Evolutionary conservation across 1,140 invertebrate genomes (phyloP).

Genomic region (Triops longicaudatus): DNA sequence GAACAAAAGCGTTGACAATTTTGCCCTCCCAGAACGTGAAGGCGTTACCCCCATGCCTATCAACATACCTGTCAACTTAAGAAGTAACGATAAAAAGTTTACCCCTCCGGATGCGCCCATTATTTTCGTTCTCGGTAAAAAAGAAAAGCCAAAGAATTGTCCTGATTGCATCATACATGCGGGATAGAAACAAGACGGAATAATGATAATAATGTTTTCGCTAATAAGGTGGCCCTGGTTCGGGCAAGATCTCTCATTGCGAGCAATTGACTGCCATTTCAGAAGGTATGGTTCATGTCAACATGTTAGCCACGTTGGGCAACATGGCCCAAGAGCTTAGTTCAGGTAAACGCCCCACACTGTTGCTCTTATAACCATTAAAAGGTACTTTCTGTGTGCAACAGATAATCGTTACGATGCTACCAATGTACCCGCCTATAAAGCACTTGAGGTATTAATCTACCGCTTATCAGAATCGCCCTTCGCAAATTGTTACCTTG

Average conservation of each 20-base stretch:
- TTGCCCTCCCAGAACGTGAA: conserved; percentile 59
- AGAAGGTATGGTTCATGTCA: conserved; percentile 72
- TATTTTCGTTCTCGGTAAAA: conserved; percentile 74
- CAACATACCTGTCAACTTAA: conserved; percentile 56
- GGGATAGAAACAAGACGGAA: too few relatives aligned
- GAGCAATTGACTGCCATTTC: conserved; percentile 78
- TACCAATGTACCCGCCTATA: conserved; percentile 69
- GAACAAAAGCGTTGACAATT: conserved; percentile 16
- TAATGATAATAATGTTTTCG: too few relatives aligned
- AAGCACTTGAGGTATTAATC: conserved; percentile 78
- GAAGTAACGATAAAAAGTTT: conserved; percentile 67
- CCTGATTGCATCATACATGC: too few relatives aligned
- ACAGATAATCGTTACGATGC: conserved; percentile 57
- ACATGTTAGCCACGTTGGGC: conserved; percentile 79
- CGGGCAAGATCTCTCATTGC: conserved; percentile 86
- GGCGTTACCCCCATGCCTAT: conserved; percentile 56
- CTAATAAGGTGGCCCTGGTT: conserved; percentile 67
- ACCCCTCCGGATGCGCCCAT: conserved; percentile 71
- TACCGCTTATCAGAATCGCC: conserved; percentile 87
- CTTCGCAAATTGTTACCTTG: conserved; percentile 80
- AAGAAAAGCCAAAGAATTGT: not conserved
- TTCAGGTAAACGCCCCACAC: conserved; percentile 40
- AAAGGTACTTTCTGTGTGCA: conserved; percentile 47
- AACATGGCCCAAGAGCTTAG: conserved; percentile 79
- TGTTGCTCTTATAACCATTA: conserved; percentile 13